Conservation (phyloP, 2,888 invertebrate genomes). For the Tromatobia lineatoria region DNA sequence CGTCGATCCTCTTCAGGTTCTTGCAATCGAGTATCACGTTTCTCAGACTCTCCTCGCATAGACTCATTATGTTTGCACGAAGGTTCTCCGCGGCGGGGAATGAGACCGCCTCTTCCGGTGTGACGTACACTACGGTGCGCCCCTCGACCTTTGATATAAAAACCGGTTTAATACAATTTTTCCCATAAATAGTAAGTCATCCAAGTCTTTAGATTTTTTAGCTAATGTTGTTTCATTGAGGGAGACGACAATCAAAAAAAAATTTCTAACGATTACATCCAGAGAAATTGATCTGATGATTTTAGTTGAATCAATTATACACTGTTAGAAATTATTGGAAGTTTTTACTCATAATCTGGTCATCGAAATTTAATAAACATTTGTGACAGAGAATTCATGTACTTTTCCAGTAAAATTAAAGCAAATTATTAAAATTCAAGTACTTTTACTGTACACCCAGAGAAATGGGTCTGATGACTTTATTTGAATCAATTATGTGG, state of each 20-base stretch:
- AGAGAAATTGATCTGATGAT: no score
- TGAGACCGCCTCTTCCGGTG: constrained; percentile 90
- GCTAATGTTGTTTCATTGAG: not conserved
- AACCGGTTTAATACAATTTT: not conserved
- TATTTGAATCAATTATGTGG: no score
- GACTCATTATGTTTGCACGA: constrained; percentile 85
- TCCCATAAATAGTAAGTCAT: not conserved
- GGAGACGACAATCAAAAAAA: not conserved
- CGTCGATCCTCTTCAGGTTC: constrained; percentile 87
- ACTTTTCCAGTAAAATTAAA: no score
- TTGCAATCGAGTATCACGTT: constrained; percentile 86
- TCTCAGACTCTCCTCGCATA: constrained; percentile 72
- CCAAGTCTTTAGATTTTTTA: not conserved
- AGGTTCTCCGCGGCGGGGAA: constrained; percentile 95
- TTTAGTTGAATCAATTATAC: no score
- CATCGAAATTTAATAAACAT: no score
- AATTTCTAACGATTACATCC: not conserved
- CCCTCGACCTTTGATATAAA: constrained; percentile 80
- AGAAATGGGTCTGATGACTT: no score
- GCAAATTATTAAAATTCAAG: no score
- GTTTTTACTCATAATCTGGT: no score
- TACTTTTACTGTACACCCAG: no score
- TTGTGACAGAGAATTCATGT: no score
- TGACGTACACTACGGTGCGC: constrained; percentile 87
- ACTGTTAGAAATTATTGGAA: no score